Percentiles rank a stretch among this genome's conserved stretches.
Evolutionary conservation across 2,797 vertebrate genomes (phyloP).

Genomic region (Brachymystax lenok): DNA sequence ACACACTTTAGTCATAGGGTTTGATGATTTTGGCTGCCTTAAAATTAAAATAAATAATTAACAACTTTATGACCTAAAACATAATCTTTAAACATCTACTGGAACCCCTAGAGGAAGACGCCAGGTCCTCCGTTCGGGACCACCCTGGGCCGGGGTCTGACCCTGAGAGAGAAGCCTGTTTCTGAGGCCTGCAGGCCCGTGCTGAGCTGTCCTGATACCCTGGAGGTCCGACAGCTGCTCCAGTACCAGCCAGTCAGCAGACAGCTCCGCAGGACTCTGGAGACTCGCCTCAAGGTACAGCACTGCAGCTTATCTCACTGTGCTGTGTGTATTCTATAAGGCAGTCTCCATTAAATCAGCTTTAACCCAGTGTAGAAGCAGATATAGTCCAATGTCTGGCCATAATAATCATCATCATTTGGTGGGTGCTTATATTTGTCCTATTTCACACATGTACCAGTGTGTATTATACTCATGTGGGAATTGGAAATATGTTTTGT

Average conservation of each 20-base stretch:
- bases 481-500: too few species aligned
- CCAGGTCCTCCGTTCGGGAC: conserved; percentile 65
- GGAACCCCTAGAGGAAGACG: conserved; percentile 65
- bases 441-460: too few species aligned
- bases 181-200: conserved; percentile 37
- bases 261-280: conserved; percentile 70
- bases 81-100: too few species aligned
- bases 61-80: neutral
- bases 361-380: too few species aligned
- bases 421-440: too few species aligned
- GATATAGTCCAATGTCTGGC: too few species aligned
- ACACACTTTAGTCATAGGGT: too few species aligned
- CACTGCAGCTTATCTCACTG: neutral
- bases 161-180: conserved; percentile 50
- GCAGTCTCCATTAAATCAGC: too few species aligned
- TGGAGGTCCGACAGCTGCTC: conserved; percentile 85
- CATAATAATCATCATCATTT: too few species aligned
- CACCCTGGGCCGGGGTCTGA: conserved; percentile 69
- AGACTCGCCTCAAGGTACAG: conserved; percentile 82
- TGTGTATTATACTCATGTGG: too few species aligned
- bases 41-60: neutral
- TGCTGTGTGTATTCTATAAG: neutral
- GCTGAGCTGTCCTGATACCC: conserved; percentile 77
- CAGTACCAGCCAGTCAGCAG: conserved; percentile 75
- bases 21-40: too few species aligned